A percentile compares a stretch with the other conserved stretches of the same genome.
phyloP scores from a whole-genome alignment of 2,113 vertebrate species.

The Prionailurus bengalensis region DNA sequence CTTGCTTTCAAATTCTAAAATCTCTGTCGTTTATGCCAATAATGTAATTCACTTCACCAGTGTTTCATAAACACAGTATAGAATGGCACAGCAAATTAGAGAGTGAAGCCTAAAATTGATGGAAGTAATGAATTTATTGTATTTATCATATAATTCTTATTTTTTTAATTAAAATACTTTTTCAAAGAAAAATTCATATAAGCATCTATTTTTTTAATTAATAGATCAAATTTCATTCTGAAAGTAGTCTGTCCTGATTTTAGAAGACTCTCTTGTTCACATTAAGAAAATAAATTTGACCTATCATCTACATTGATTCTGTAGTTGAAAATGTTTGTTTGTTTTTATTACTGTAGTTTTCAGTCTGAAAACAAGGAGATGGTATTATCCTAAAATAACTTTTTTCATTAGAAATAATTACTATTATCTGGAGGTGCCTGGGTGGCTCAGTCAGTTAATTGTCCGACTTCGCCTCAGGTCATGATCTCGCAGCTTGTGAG shows the following conservation, averaged over 20 bases:
- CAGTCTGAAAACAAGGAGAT: background rate
- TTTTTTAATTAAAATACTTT: background rate
- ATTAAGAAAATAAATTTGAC: background rate
- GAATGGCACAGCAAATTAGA: background rate
- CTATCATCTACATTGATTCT: background rate
- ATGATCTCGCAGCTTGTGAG: no score
- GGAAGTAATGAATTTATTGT: background rate
- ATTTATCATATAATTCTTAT: conserved; percentile 24
- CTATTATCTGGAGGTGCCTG: background rate
- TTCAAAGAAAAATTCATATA: background rate
- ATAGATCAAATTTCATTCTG: background rate
- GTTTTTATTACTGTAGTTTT: conserved; percentile 3
- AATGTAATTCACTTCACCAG: background rate
- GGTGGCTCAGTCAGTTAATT: no score
- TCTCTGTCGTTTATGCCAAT: background rate
- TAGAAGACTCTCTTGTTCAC: background rate
- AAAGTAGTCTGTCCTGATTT: background rate
- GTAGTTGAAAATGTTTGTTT: background rate
- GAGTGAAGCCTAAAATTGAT: background rate
- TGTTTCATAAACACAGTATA: background rate
- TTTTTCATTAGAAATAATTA: background rate
- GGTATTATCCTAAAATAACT: background rate
- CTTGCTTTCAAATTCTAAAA: conserved; percentile 1
- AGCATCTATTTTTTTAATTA: background rate
- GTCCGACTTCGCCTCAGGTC: no score